A percentile compares a stretch with the other conserved stretches of the same genome.
Conservation (phyloP, 2,797 vertebrate genomes). For the Brachyalestes nurse region DNA sequence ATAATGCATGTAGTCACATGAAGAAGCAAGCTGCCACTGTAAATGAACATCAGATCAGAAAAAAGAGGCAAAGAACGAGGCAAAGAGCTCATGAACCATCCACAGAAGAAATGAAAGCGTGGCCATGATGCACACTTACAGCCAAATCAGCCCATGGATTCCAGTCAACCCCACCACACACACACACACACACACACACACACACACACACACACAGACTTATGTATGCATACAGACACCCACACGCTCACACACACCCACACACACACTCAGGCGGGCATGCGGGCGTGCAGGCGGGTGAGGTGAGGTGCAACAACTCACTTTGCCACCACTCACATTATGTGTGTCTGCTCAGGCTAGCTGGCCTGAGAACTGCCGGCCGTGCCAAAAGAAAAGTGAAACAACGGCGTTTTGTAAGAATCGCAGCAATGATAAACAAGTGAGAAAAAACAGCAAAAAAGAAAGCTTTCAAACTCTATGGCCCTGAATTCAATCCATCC, state of each 20-base stretch:
- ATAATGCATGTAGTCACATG: conserved; percentile 29
- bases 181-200: conserved; percentile 64
- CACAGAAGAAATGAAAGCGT: conserved; percentile 32
- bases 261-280: conserved; percentile 78
- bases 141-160: conserved; percentile 26
- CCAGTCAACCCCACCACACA: conserved; percentile 1
- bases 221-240: not conserved
- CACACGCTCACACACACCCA: conserved; percentile 11
- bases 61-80: conserved; percentile 3
- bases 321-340: conserved; percentile 99
- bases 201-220: conserved; percentile 6
- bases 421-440: conserved; percentile 69
- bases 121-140: conserved; percentile 38
- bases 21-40: conserved; percentile 45
- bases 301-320: conserved; percentile 98
- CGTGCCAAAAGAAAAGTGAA: conserved; percentile 98
- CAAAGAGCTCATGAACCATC: conserved; percentile 28
- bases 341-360: conserved; percentile 99
- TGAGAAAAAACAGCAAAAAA: conserved; percentile 48
- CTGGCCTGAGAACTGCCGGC: conserved; percentile 99
- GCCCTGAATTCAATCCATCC: conserved; percentile 57
- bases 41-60: conserved; percentile 33
- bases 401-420: conserved; percentile 81
- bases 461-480: conserved; percentile 42
- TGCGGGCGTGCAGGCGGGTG: conserved; percentile 85